Evolutionary conservation across 2,888 invertebrate species (phyloP).

Genomic region (Aelia acuminata): DNA sequence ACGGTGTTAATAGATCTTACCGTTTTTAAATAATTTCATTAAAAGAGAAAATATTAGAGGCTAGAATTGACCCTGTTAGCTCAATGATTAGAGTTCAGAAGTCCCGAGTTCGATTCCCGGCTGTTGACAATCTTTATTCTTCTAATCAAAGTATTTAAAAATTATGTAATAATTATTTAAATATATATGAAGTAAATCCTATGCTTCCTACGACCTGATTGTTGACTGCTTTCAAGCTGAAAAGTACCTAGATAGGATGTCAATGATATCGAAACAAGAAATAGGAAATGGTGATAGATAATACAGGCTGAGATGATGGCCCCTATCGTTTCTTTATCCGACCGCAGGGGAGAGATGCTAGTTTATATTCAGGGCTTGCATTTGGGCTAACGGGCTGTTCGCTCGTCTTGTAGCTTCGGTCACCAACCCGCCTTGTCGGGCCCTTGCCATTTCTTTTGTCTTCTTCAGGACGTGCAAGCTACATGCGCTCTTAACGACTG

Average conservation of each 20-base stretch:
- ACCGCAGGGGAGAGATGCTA: neutral
- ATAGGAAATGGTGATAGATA: neutral
- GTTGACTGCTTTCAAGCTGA: neutral
- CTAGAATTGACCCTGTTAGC: too few relatives aligned
- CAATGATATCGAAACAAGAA: neutral
- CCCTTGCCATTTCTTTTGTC: constrained; percentile 9
- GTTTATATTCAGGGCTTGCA: constrained; percentile 32
- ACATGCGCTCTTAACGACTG: neutral
- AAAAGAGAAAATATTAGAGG: too few relatives aligned
- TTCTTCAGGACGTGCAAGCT: neutral
- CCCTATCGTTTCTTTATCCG: neutral
- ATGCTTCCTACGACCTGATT: neutral
- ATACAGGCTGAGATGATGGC: neutral
- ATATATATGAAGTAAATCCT: neutral
- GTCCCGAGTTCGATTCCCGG: too few relatives aligned
- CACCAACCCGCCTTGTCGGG: neutral
- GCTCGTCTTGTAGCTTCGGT: constrained; percentile 28
- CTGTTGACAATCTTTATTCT: too few relatives aligned
- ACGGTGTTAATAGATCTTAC: too few relatives aligned
- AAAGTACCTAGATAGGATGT: neutral
- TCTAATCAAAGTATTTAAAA: too few relatives aligned
- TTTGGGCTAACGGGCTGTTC: neutral
- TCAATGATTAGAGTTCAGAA: too few relatives aligned
- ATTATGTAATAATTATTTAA: too few relatives aligned
- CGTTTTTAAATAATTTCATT: too few relatives aligned